Evolutionary conservation across 1,140 invertebrate genomes (phyloP), one percentile per base, ranked within the genome.

Genomic region (Hyles vespertilio): DNA sequence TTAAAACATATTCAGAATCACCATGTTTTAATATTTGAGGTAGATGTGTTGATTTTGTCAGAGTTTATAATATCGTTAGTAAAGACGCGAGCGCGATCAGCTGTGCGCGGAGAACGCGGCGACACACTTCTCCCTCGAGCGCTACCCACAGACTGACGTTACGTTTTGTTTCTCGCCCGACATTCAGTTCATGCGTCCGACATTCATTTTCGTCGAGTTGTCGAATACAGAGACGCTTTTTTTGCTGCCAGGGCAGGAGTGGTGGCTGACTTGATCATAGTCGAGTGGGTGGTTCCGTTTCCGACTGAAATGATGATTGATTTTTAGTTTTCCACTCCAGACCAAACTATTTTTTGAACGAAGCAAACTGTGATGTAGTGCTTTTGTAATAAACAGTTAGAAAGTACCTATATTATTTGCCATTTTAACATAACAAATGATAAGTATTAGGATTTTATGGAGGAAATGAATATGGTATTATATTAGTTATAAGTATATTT

Each of bases 211-310:
- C 61, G 67, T 70, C 57, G 58, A 64, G 58, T 47, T 46, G 62
- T 67, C 58, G 63, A 56, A 65, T 61, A 51, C 53, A 57, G 59
- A 54, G 60, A 59, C 53, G 58, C 51, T 61, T 70, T 69, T 72
- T 70, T 69, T 63, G 54, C 46, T 3, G 50, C 36, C 53, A 36
- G 62, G 58, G 43, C 36, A 52, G 46, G 50, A 60, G 58, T 71
- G 63, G 73, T 69, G 73, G 75, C 65, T 71, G 63, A 61, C 57
- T 58, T 47, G 36, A 57, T 68, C 67, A 63, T 74, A 72, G 76
- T 77, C 69, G 59, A 77, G 69, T 72, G 74, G 77, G 73, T 74
- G 69, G 76, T 81, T 77, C 73, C 71, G 74, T 72, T 79, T 79
- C 70, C 70, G 69, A 72, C 49, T 54, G 40, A 33, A 46, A 32